Percentiles rank a stretch among this genome's conserved stretches.
Evolutionary conservation across 2,797 vertebrate genomes (phyloP).

Genomic region (Anableps anableps): DNA sequence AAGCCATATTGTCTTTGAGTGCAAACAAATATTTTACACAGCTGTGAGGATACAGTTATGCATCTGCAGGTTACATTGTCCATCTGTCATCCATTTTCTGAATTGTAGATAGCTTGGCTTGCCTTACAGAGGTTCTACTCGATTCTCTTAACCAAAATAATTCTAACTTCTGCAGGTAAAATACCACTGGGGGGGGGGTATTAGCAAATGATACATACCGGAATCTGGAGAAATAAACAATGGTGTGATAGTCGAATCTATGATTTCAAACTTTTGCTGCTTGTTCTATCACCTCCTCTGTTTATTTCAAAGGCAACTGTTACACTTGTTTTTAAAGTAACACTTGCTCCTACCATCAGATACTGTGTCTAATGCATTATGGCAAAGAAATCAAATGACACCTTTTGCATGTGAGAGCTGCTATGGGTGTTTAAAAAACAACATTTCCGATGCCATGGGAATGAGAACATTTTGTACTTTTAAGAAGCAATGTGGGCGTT

Average conservation of each 20-base stretch:
- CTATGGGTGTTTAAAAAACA: slow-evolving; percentile 2
- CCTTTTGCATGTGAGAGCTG: slow-evolving; percentile 4
- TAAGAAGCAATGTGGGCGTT: slow-evolving; percentile 2
- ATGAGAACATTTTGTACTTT: slow-evolving; percentile 20
- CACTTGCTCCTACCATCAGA: slow-evolving; percentile 5
- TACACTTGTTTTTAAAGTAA: not conserved
- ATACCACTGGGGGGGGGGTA: too few species aligned
- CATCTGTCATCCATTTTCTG: not conserved
- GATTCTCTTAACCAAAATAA: not conserved
- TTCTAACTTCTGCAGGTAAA: not conserved
- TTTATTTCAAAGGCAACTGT: not conserved
- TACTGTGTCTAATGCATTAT: slow-evolving; percentile 5
- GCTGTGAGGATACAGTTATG: not conserved
- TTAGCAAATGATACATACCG: not conserved
- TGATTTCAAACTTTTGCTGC: not conserved
- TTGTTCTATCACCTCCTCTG: not conserved
- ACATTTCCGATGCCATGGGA: not conserved
- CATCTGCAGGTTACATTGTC: not conserved
- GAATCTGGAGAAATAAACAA: not conserved
- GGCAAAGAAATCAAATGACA: not conserved
- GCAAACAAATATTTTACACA: not conserved
- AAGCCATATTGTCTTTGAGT: not conserved
- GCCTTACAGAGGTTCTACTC: not conserved
- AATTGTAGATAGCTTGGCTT: not conserved
- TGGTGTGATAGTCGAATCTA: not conserved